Percentiles rank a stretch among this genome's conserved stretches.
Evolutionary conservation across 2,888 invertebrate species (phyloP).

Genomic region (Drosophila nr. medialis): DNA sequence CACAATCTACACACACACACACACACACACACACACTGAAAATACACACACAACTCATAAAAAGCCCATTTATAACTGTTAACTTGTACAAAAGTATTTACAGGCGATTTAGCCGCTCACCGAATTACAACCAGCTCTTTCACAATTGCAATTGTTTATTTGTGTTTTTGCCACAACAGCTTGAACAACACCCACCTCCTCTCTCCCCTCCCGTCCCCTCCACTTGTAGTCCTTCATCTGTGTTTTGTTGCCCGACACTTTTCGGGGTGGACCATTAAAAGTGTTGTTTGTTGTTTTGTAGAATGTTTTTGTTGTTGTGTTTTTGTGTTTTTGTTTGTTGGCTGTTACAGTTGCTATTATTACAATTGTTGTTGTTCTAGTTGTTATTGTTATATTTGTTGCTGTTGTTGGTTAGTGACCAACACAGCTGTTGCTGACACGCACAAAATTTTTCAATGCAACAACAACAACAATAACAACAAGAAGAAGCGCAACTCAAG

Average conservation of each 20-base stretch:
- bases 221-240: not conserved
- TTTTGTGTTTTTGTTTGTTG: constrained; percentile 45
- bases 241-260: constrained; percentile 7
- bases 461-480: constrained; percentile 51
- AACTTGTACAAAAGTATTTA: constrained; percentile 79
- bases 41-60: constrained; percentile 67
- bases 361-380: constrained; percentile 62
- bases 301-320: constrained; percentile 58
- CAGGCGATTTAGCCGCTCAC: constrained; percentile 77
- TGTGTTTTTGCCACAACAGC: constrained; percentile 43
- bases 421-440: constrained; percentile 76
- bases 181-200: not conserved
- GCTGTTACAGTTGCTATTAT: constrained; percentile 64
- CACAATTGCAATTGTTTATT: constrained; percentile 77
- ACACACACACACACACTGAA: constrained; percentile 23
- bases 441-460: constrained; percentile 73
- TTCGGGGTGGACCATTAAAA: constrained; percentile 56
- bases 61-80: constrained; percentile 79
- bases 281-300: constrained; percentile 55
- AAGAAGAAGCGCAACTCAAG: constrained; percentile 41
- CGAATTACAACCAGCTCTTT: constrained; percentile 67
- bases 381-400: constrained; percentile 24
- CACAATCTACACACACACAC: constrained; percentile 22
- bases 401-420: constrained; percentile 55
- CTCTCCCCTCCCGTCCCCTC: not conserved